A percentile compares a stretch with the other conserved stretches of the same genome.
phyloP scores from a whole-genome alignment of 2,113 vertebrate genomes.

The Todiramphus chloris region DNA sequence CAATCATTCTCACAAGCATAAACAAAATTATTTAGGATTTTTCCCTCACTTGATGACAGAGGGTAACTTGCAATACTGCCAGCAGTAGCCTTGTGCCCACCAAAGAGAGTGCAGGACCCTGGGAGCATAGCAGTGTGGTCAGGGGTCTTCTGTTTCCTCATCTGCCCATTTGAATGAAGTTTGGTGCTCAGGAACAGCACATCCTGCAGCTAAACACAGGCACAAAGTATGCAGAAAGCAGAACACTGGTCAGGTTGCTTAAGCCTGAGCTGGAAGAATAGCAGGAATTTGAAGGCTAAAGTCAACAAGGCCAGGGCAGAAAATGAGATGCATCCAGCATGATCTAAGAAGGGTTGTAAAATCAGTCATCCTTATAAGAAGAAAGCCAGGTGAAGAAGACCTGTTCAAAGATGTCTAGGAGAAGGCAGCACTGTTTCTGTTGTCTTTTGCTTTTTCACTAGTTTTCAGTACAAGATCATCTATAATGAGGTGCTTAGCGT shows the following conservation, averaged over 20 bases:
- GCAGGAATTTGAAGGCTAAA: no score
- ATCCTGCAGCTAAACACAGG: neutral
- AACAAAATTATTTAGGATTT: neutral
- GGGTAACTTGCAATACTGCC: neutral
- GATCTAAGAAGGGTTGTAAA: neutral
- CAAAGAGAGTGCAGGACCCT: neutral
- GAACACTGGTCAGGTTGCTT: neutral
- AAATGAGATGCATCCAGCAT: no score
- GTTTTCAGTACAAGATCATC: neutral
- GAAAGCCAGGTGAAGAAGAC: neutral
- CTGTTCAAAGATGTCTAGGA: neutral
- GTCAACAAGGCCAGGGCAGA: no score
- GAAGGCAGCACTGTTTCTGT: neutral
- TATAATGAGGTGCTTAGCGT: neutral
- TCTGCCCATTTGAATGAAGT: neutral
- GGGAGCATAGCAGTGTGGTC: neutral
- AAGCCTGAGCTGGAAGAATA: neutral
- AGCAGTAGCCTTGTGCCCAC: neutral
- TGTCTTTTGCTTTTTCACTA: neutral
- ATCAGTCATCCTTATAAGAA: neutral
- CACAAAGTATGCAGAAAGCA: accelerated
- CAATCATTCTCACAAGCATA: neutral
- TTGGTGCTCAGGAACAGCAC: neutral
- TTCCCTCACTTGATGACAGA: neutral
- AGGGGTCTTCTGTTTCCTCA: neutral